phyloP scores from a whole-genome alignment of 2,113 vertebrate genomes.

The Lichenostomus cassidix region DNA sequence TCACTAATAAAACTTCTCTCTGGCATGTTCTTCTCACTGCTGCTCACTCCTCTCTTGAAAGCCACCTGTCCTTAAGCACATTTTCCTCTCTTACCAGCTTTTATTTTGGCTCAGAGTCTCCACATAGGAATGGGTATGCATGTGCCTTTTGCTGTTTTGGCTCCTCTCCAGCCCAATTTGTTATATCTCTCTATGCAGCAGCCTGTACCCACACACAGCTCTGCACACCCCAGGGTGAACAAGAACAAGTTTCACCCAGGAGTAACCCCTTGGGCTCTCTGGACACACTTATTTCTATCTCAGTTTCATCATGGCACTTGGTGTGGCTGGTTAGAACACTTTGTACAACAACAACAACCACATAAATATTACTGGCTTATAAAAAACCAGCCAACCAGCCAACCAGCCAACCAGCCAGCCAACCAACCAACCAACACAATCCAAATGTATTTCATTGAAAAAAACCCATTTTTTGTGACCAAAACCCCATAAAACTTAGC shows the following conservation, averaged over 20 bases:
- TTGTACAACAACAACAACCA: background rate
- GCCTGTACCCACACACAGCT: no score
- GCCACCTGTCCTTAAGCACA: background rate
- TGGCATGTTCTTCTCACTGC: background rate
- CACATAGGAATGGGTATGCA: fast-evolving
- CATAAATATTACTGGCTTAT: background rate
- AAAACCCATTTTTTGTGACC: background rate
- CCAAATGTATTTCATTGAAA: background rate
- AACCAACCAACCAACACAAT: background rate
- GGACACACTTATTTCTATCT: background rate
- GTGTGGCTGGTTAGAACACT: background rate
- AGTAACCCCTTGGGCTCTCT: background rate
- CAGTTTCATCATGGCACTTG: background rate
- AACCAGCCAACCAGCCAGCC: background rate
- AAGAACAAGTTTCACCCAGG: background rate
- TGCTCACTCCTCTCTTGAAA: background rate
- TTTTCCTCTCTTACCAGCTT: background rate
- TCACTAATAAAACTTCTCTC: background rate
- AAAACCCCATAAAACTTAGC: background rate
- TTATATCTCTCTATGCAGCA: background rate
- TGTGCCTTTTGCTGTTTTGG: background rate
- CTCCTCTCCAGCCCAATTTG: background rate
- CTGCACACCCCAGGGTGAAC: background rate
- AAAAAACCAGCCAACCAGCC: background rate
- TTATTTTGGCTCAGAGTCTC: background rate